Conservation (phyloP, 2,888 invertebrate species). For the Sarcophaga rosellei region DNA sequence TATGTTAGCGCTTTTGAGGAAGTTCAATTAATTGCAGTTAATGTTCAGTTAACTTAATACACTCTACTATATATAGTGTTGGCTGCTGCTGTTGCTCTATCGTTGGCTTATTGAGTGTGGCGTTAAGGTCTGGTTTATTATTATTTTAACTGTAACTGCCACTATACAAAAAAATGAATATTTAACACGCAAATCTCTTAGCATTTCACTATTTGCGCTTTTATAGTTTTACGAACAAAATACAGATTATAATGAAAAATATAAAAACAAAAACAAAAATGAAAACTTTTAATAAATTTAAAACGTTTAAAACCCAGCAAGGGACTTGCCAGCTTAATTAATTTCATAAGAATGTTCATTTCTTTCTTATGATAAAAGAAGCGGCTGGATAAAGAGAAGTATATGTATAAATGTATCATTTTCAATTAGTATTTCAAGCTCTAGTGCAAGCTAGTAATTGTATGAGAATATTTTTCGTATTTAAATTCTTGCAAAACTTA, state of each 20-base stretch:
- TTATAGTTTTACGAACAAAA: background rate
- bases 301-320: constrained; percentile 38
- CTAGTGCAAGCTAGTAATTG: no score
- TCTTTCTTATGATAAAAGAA: background rate
- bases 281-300: background rate
- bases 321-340: constrained; percentile 33
- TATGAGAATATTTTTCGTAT: no score
- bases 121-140: constrained; percentile 63
- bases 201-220: background rate
- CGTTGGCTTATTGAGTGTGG: constrained; percentile 40
- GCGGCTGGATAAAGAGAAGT: background rate
- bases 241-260: background rate
- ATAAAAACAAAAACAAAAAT: background rate
- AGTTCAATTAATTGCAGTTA: constrained; percentile 78
- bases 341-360: constrained; percentile 27
- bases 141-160: constrained; percentile 54
- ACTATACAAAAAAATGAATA: constrained; percentile 46
- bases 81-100: background rate
- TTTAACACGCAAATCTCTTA: constrained; percentile 55
- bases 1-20: constrained; percentile 71
- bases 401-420: no score
- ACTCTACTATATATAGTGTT: background rate
- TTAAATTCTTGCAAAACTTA: no score
- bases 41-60: constrained; percentile 66
- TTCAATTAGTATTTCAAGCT: no score